Evolutionary conservation across 1,140 invertebrate genomes (phyloP), one percentile per base, ranked within the genome.

Genomic region (Drosophila prosaltans): DNA sequence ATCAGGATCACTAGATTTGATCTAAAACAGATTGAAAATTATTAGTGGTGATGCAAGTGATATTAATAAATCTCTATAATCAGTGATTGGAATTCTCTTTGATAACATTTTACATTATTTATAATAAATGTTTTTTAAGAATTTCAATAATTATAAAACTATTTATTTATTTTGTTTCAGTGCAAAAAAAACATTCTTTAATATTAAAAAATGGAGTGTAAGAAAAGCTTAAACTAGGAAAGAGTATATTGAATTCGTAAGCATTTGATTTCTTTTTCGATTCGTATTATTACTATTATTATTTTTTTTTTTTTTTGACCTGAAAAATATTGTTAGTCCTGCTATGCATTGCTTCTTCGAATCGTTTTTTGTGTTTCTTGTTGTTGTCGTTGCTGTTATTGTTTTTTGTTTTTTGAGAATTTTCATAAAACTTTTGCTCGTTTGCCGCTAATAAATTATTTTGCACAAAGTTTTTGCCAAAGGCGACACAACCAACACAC

Each of bases 371-470:
- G 41, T 57, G 30, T 63, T 26, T 63, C 54, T 48, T 32, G 16
- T 36, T 36, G 4, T 36, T 36, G 6, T 36, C 6, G 32, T 6
- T 36, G 26, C 48, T 67, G 40, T 65, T 65, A 43, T 30, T 70
- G 43, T 65, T 60, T 30, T 62, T 74, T 65, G 65, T 65, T 65
- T 74, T 65, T 63, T 81, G 76, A 77, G 79, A 86, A 83, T 88
- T 86, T 86, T 88, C 79, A 86, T 88, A 86, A 88, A 88, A 88
- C 83, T 86, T 82, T 88, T 82, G 26, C 83, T 86, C 83, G 83
- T 86, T 86, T 88, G 83, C 83, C 83, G 80, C 83, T 88, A 89
- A 88, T 88, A 88, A 88, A 88, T 88, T 88, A 88, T 88, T 78
- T 88, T 80, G 75, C 48, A 63, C 40, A 80, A 86, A 78, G 61